These are phyloP conservation scores for Hymenochirus boettgeri DNA, from an alignment of 2,113 vertebrate species.

Conservation along the genomic window DNA sequence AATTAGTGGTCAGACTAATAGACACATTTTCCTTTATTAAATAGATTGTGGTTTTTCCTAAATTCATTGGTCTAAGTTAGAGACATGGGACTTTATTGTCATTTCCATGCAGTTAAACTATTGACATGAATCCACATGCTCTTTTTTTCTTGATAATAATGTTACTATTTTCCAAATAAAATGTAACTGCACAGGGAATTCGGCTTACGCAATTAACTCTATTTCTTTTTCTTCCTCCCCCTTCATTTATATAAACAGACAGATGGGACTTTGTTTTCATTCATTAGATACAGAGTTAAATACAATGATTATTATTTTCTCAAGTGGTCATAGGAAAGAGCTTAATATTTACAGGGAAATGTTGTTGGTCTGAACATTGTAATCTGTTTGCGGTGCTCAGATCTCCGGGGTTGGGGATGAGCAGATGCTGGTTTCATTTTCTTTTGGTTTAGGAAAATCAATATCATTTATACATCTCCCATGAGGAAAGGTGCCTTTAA, in stretches of 20 bases:
- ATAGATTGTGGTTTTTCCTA: too few species aligned
- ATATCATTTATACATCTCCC: constrained; percentile 36
- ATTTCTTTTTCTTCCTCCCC: background rate
- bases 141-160: too few species aligned
- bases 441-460: constrained; percentile 21
- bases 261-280: constrained; percentile 25
- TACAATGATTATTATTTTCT: constrained; percentile 10
- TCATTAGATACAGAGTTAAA: constrained; percentile 21
- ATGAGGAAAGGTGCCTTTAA: background rate
- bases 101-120: too few species aligned
- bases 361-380: background rate
- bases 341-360: constrained; percentile 21
- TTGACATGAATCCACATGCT: too few species aligned
- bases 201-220: background rate
- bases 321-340: constrained; percentile 24
- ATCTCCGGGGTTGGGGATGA: constrained; percentile 7
- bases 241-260: constrained; percentile 3
- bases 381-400: background rate
- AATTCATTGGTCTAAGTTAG: too few species aligned
- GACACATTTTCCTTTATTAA: too few species aligned
- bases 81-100: too few species aligned
- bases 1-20: too few species aligned
- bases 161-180: background rate
- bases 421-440: constrained; percentile 25
- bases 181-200: background rate